These are phyloP conservation scores for Boulengeromyrus knoepffleri DNA, from an alignment of 2,113 vertebrate species.

Conservation along the genomic window DNA sequence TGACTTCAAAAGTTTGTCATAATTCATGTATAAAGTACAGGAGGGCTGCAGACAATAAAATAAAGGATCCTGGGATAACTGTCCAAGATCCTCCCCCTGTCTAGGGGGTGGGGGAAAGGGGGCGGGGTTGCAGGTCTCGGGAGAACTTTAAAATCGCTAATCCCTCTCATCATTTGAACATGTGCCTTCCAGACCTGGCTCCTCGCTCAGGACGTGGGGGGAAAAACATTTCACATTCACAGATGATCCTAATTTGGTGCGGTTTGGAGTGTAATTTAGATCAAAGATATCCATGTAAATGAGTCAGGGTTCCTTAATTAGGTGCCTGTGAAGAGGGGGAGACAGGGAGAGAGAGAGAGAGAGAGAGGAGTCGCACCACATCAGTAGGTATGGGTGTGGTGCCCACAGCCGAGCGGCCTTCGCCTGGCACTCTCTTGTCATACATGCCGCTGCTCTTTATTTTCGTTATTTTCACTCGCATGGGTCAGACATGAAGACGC, in stretches of 20 bases:
- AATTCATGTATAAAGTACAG: neutral
- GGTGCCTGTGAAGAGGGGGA: constrained; percentile 62
- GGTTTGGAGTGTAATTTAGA: constrained; percentile 85
- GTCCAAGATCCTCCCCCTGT: constrained; percentile 68
- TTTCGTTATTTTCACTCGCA: constrained; percentile 39
- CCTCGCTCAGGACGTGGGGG: constrained; percentile 62
- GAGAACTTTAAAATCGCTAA: constrained; percentile 73
- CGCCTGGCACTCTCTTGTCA: constrained; percentile 58
- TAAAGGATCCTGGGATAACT: constrained; percentile 55
- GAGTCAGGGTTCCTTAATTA: constrained; percentile 84
- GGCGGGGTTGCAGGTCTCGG: constrained; percentile 61
- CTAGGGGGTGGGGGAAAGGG: constrained; percentile 58
- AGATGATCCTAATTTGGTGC: constrained; percentile 85
- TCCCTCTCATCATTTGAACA: constrained; percentile 78
- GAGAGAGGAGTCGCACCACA: constrained; percentile 73
- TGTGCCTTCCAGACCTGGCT: constrained; percentile 72
- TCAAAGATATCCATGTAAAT: constrained; percentile 83
- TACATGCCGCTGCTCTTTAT: constrained; percentile 23
- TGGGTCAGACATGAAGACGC: constrained; percentile 77
- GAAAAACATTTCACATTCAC: constrained; percentile 66
- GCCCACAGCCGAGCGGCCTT: constrained; percentile 66
- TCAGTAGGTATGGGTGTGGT: constrained; percentile 85
- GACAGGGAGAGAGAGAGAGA: constrained; percentile 32
- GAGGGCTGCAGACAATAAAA: constrained; percentile 22
- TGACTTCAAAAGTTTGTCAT: neutral